Percentiles rank a stretch among this genome's conserved stretches.
phyloP scores from a whole-genome alignment of 2,888 invertebrate genomes.

The Cheilosia urbana region DNA sequence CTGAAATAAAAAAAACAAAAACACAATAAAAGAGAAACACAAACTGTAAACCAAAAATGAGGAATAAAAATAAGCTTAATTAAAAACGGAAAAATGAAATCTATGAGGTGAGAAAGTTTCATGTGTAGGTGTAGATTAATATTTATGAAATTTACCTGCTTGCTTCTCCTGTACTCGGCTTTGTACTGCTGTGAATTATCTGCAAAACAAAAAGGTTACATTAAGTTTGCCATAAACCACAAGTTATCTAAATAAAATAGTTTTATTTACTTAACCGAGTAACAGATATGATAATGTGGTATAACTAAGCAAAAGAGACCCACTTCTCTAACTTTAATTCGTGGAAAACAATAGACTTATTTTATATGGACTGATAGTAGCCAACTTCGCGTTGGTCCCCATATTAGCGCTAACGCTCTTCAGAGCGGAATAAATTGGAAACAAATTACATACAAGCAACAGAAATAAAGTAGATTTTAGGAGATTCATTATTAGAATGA shows the following conservation, averaged over 20 bases:
- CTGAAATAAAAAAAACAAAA: constrained; percentile 77
- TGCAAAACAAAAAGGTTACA: constrained; percentile 81
- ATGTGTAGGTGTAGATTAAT: background rate
- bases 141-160: constrained; percentile 84
- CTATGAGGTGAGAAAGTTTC: background rate
- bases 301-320: too few species aligned
- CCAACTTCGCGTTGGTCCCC: too few species aligned
- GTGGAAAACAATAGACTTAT: too few species aligned
- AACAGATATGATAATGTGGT: constrained; percentile 10
- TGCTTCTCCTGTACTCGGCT: constrained; percentile 85
- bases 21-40: constrained; percentile 62
- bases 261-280: too few species aligned
- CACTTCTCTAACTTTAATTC: too few species aligned
- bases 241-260: too few species aligned
- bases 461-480: too few species aligned
- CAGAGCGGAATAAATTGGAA: too few species aligned
- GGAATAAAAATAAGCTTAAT: constrained; percentile 44
- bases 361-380: too few species aligned
- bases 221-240: background rate
- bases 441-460: too few species aligned
- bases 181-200: constrained; percentile 87
- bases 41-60: constrained; percentile 46
- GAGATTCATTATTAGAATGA: too few species aligned
- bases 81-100: constrained; percentile 29
- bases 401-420: too few species aligned